Evolutionary conservation across 2,888 invertebrate species (phyloP), one percentile per base, ranked within the genome.

Genomic region (Drosophila demipolita): DNA sequence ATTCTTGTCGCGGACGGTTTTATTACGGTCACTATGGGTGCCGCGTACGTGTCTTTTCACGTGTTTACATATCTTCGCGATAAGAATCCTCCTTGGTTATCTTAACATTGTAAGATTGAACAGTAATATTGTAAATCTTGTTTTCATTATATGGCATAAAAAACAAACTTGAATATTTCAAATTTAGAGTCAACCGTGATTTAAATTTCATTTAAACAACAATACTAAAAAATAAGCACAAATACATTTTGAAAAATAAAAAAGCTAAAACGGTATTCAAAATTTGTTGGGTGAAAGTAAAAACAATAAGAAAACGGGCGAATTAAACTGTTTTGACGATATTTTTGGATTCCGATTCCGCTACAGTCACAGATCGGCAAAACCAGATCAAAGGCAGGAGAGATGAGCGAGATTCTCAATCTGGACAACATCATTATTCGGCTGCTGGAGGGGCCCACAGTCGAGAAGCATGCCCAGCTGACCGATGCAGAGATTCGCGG

Each of bases 391-490:
- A 75, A 72, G 50, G 45, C 66, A 8, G 42, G 32, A 20, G 62
- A 74, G 0, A 88, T 83, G 87, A 45, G 68, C 23, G 89, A 29
- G 29, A 29, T 74, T 2, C 66, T 86, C 1, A 98, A 98, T 95
- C 97, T 98, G 94, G 98, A 98, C 95, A 98, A 96, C 95, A 98
- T 98, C 93, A 98, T 98, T 94, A 97, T 97, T 93, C 95, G 98
- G 94, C 96, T 98, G 23, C 82, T 93, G 94, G 82, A 84, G 35
- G 58, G 99, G 91, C 96, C 99, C 91, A 98, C 99, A 92, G 97
- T 99, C 91, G 99, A 99, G 83, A 99, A 99, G 95, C 99, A 98
- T 96, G 99, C 99, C 91, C 99, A 99, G 94, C 95, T 99, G 93
- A 97, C 98, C 90, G 99, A 99, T 95, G 96, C 96, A 91, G 99